Percentiles rank a stretch among this genome's conserved stretches.
phyloP scores from a whole-genome alignment of 1,140 invertebrate genomes.

The Bombus confusus region DNA sequence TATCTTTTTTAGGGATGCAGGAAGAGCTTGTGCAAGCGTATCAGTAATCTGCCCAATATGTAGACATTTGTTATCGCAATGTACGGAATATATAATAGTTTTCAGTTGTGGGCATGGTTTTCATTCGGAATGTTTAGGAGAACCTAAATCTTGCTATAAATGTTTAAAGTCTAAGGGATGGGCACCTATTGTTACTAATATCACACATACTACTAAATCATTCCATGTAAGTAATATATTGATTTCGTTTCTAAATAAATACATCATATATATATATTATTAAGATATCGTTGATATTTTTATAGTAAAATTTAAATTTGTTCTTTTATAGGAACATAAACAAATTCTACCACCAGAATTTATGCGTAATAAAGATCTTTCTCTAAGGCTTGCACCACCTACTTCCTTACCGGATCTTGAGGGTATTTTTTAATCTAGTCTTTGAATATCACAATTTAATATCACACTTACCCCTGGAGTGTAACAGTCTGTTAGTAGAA shows the following conservation, averaged over 20 bases:
- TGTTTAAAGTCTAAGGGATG: conserved; percentile 80
- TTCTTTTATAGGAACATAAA: conserved; percentile 72
- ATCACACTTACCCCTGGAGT: conserved; percentile 20
- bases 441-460: conserved; percentile 41
- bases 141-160: conserved; percentile 79
- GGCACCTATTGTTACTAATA: conserved; percentile 72
- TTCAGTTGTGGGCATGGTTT: conserved; percentile 80
- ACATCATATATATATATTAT: not conserved
- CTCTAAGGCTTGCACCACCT: conserved; percentile 77
- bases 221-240: conserved; percentile 65
- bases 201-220: conserved; percentile 55
- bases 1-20: conserved; percentile 71
- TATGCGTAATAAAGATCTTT: conserved; percentile 74
- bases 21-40: conserved; percentile 73
- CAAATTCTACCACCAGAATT: conserved; percentile 76
- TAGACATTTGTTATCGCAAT: conserved; percentile 74
- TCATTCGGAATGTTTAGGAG: conserved; percentile 77
- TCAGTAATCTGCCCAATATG: conserved; percentile 78
- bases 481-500: conserved; percentile 39
- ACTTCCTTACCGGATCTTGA: conserved; percentile 78
- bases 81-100: conserved; percentile 74
- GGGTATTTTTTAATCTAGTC: conserved; percentile 81
- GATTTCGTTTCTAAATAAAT: conserved; percentile 8
- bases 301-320: conserved; percentile 12
- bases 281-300: not conserved